A percentile compares a stretch with the other conserved stretches of the same genome.
These are phyloP conservation scores for Ibidorhyncha struthersii DNA, from an alignment of 2,113 vertebrate species.

Conservation along the genomic window DNA sequence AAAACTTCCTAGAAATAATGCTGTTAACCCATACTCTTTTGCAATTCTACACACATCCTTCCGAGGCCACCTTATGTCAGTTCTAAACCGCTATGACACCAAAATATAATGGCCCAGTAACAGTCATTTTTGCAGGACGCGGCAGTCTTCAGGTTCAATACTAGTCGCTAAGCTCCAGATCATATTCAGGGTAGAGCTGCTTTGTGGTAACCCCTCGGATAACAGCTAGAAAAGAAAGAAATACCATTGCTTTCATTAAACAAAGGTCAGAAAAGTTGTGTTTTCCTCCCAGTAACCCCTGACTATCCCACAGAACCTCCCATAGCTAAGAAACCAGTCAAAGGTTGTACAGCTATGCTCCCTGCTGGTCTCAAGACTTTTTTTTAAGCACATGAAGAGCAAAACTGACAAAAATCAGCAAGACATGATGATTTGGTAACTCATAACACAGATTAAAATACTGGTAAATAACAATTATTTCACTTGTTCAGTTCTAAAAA, in stretches of 20 bases:
- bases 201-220: conserved; percentile 90
- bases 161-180: conserved; percentile 87
- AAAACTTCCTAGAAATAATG: neutral
- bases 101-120: neutral
- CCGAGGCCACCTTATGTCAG: neutral
- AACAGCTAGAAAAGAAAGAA: conserved; percentile 75
- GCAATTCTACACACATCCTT: neutral
- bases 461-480: neutral
- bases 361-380: neutral
- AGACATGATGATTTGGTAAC: too few species aligned
- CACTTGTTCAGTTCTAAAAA: neutral
- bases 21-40: neutral
- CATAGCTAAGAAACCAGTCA: neutral
- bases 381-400: neutral
- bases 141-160: neutral
- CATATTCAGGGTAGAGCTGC: conserved; percentile 89
- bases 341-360: neutral
- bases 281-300: neutral
- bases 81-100: neutral
- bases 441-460: neutral
- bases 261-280: neutral
- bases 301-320: neutral
- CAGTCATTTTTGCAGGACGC: neutral
- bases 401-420: neutral
- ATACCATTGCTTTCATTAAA: neutral